These are phyloP conservation scores for Gadopsis bispinosus DNA, from an alignment of 2,797 vertebrate genomes.

Conservation along the genomic window DNA sequence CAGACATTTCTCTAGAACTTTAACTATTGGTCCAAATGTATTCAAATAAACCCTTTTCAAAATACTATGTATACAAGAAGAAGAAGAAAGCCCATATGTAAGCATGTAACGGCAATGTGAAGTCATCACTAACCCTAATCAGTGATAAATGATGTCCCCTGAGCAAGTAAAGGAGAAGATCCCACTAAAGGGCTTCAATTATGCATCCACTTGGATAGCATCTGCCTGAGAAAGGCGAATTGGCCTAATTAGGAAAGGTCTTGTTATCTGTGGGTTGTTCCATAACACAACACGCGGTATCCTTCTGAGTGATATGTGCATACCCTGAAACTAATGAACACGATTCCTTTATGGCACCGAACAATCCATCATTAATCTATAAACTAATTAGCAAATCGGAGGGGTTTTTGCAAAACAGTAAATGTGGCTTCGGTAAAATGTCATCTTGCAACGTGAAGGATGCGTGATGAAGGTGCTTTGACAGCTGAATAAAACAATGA, in stretches of 20 bases:
- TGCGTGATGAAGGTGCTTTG: background rate
- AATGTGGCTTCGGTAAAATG: background rate
- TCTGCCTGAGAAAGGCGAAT: slow-evolving; percentile 27
- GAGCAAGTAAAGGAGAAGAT: slow-evolving; percentile 35
- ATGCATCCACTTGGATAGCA: slow-evolving; percentile 40
- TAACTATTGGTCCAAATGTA: background rate
- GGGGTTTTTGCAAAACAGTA: background rate
- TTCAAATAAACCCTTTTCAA: slow-evolving; percentile 24
- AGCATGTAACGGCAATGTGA: slow-evolving; percentile 11
- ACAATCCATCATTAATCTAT: background rate
- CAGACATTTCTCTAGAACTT: background rate
- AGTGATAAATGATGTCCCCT: slow-evolving; percentile 20
- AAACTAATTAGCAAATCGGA: background rate
- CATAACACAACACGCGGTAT: slow-evolving; percentile 20
- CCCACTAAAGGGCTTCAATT: slow-evolving; percentile 24
- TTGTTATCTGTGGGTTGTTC: slow-evolving; percentile 32
- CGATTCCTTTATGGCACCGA: background rate
- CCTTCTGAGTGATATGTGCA: slow-evolving; percentile 15
- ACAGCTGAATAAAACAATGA: slow-evolving; percentile 26
- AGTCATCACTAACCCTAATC: slow-evolving; percentile 34
- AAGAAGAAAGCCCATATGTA: slow-evolving; percentile 1
- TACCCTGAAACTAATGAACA: slow-evolving; percentile 19
- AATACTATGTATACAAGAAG: background rate
- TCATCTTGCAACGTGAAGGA: background rate
- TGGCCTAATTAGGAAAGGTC: slow-evolving; percentile 43